Percentiles rank a stretch among this genome's conserved stretches.
phyloP scores from a whole-genome alignment of 1,140 invertebrate species.

The Diabrotica undecimpunctata region DNA sequence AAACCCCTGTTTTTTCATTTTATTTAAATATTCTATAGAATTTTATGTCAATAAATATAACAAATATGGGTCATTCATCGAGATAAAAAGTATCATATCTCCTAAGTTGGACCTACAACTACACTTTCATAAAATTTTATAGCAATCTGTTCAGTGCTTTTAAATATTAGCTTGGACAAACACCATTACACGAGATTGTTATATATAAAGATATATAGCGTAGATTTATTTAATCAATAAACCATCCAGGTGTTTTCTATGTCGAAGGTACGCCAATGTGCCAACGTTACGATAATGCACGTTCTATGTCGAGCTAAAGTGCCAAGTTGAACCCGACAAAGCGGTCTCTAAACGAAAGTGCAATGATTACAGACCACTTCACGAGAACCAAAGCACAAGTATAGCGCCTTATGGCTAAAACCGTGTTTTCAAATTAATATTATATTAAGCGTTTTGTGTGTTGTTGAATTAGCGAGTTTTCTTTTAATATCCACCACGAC shows the following conservation, averaged over 20 bases:
- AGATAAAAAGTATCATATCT: too few relatives aligned
- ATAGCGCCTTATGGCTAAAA: slow-evolving; percentile 10
- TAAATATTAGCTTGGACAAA: too few relatives aligned
- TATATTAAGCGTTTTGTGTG: slow-evolving; percentile 11
- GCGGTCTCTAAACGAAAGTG: slow-evolving; percentile 11
- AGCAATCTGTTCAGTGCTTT: too few relatives aligned
- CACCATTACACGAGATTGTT: too few relatives aligned
- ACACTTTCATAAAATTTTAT: too few relatives aligned
- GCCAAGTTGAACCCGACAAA: slow-evolving; percentile 12
- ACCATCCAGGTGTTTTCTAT: neutral
- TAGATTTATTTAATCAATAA: too few relatives aligned
- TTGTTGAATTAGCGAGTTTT: slow-evolving; percentile 4
- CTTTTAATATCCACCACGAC: neutral
- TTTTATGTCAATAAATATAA: too few relatives aligned
- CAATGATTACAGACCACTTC: slow-evolving; percentile 14
- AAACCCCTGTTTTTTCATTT: too few relatives aligned
- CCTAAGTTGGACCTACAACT: too few relatives aligned
- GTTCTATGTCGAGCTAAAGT: slow-evolving; percentile 14
- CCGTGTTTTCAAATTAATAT: slow-evolving; percentile 16
- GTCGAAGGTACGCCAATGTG: slow-evolving; percentile 6
- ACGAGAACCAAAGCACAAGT: slow-evolving; percentile 2
- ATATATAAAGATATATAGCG: too few relatives aligned
- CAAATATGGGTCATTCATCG: too few relatives aligned
- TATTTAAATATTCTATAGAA: too few relatives aligned
- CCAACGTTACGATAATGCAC: slow-evolving; percentile 6